phyloP scores from a whole-genome alignment of 2,888 invertebrate genomes.

The Achlya flavicornis region DNA sequence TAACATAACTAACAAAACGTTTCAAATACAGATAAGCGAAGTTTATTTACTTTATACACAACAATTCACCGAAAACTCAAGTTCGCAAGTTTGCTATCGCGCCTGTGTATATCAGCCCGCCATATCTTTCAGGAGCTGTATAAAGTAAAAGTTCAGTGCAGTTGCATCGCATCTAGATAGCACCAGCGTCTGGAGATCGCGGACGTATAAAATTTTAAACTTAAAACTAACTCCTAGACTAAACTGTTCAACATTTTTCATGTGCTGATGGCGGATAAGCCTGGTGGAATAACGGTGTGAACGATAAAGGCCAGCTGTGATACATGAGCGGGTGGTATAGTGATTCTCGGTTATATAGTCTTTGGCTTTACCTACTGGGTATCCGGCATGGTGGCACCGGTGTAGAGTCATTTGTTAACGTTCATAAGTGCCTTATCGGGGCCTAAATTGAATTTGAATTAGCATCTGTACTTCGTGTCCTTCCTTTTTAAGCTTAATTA shows the following conservation, averaged over 20 bases:
- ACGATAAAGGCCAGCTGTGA: conserved; percentile 28
- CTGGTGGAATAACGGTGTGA: conserved; percentile 26
- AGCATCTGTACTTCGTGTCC: too few species aligned
- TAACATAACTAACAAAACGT: background rate
- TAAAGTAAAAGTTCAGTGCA: conserved; percentile 9
- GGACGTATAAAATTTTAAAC: conserved; percentile 49
- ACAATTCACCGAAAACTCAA: conserved; percentile 49
- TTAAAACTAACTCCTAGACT: conserved; percentile 28
- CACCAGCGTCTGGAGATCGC: conserved; percentile 29
- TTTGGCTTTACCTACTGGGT: background rate
- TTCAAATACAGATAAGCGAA: background rate
- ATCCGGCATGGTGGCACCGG: too few species aligned
- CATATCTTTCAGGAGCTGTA: conserved; percentile 38
- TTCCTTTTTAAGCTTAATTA: too few species aligned
- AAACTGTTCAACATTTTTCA: conserved; percentile 46
- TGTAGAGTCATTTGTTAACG: too few species aligned
- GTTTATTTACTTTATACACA: conserved; percentile 43
- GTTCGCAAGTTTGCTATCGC: conserved; percentile 49
- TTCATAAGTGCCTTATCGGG: too few species aligned
- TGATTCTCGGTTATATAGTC: conserved; percentile 34
- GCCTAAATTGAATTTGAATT: too few species aligned
- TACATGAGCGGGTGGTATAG: conserved; percentile 28
- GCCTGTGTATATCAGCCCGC: conserved; percentile 48
- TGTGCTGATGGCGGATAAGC: conserved; percentile 26
- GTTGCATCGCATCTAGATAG: conserved; percentile 48